A percentile compares a stretch with the other conserved stretches of the same genome.
These are phyloP conservation scores for Xyliphius kryptos DNA, from an alignment of 2,113 vertebrate species.

Conservation along the genomic window DNA sequence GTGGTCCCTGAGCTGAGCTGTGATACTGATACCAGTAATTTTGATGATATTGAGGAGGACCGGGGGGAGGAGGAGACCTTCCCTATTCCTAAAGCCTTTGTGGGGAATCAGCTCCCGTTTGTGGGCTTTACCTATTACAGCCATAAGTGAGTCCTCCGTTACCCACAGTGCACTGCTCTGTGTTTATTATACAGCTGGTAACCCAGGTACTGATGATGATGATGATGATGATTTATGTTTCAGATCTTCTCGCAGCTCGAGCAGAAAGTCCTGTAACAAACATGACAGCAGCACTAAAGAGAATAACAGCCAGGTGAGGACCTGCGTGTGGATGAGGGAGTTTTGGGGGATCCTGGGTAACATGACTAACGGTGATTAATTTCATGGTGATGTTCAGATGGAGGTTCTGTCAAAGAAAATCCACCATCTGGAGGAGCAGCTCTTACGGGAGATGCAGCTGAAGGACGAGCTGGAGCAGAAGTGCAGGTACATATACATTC, in stretches of 20 bases:
- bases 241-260: slow-evolving; percentile 53
- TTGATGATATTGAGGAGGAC: slow-evolving; percentile 96
- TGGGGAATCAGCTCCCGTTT: slow-evolving; percentile 96
- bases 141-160: slow-evolving; percentile 72
- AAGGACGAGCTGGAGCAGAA: slow-evolving; percentile 98
- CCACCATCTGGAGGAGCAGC: slow-evolving; percentile 90
- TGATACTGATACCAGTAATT: slow-evolving; percentile 98
- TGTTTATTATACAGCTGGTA: no score
- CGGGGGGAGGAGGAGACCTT: slow-evolving; percentile 97
- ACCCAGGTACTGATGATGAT: neutral
- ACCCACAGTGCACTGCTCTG: slow-evolving; percentile 4
- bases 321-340: neutral
- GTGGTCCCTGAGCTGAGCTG: slow-evolving; percentile 96
- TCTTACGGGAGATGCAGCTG: slow-evolving; percentile 92
- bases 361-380: neutral
- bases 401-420: slow-evolving; percentile 94
- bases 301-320: slow-evolving; percentile 89
- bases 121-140: slow-evolving; percentile 98
- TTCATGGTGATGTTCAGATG: slow-evolving; percentile 60
- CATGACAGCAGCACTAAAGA: slow-evolving; percentile 72
- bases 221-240: slow-evolving; percentile 1
- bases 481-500: slow-evolving; percentile 71
- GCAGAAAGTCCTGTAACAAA: slow-evolving; percentile 80
- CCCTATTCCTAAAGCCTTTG: slow-evolving; percentile 96
- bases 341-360: neutral